A percentile compares a stretch with the other conserved stretches of the same genome.
Conservation (phyloP, 2,888 invertebrate genomes). For the Phragmatobia fuliginosa region DNA sequence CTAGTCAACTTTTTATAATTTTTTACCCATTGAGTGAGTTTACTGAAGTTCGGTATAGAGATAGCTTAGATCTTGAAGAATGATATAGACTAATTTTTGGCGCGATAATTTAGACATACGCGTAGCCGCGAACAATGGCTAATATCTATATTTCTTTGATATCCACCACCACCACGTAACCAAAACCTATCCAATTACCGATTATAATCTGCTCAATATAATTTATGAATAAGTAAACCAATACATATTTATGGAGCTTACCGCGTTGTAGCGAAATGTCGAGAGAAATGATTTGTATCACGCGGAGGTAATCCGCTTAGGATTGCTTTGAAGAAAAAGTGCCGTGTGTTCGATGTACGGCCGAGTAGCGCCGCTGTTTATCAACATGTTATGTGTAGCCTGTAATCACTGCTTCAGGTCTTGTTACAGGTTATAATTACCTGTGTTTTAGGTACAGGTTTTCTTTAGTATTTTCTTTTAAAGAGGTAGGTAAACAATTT, state of each 20-base stretch:
- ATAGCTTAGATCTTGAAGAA: too few species aligned
- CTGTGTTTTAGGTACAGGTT: not conserved
- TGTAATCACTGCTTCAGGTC: not conserved
- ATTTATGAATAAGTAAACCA: slow-evolving; percentile 20
- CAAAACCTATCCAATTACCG: not conserved
- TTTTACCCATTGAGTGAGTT: too few species aligned
- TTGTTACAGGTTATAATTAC: not conserved
- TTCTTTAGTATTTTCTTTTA: not conserved
- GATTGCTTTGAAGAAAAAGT: slow-evolving; percentile 15
- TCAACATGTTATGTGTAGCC: not conserved
- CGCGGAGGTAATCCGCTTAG: slow-evolving; percentile 28
- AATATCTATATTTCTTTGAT: not conserved
- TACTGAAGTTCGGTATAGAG: too few species aligned
- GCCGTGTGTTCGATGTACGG: not conserved
- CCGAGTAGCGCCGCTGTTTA: not conserved
- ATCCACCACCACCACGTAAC: not conserved
- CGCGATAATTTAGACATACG: too few species aligned
- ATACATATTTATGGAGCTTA: slow-evolving; percentile 45
- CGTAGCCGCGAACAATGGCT: too few species aligned
- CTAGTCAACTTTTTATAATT: too few species aligned
- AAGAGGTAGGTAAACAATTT: not conserved
- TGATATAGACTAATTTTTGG: too few species aligned
- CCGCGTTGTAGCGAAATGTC: slow-evolving; percentile 14
- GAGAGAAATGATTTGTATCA: slow-evolving; percentile 11
- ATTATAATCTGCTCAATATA: slow-evolving; percentile 23